Conservation (phyloP, 1,140 invertebrate genomes). For the Hermetia illucens region DNA sequence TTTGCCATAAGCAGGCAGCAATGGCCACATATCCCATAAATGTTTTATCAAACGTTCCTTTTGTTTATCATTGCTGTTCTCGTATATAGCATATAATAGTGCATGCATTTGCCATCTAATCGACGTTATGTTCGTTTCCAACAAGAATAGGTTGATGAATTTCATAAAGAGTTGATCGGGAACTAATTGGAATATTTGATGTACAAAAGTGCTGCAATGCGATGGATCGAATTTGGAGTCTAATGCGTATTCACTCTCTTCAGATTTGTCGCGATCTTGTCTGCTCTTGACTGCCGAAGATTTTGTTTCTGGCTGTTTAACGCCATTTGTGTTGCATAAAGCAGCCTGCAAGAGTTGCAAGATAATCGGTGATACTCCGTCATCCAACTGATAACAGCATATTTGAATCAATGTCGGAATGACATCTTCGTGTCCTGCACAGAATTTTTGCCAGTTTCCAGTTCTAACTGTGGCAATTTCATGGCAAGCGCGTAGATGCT, state of each 20-base stretch:
- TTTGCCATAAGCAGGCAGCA: conserved; percentile 77
- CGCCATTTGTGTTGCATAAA: conserved; percentile 43
- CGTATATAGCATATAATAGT: conserved; percentile 69
- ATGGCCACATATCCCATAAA: conserved; percentile 84
- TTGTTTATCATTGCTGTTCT: conserved; percentile 62
- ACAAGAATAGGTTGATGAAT: conserved; percentile 80
- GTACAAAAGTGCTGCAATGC: conserved; percentile 51
- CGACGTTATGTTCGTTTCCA: conserved; percentile 86
- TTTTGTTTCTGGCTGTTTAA: conserved; percentile 10
- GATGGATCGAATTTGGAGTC: conserved; percentile 54
- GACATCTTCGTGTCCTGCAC: conserved; percentile 57
- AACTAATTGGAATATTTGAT: conserved; percentile 57
- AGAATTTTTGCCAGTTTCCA: conserved; percentile 91
- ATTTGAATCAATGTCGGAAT: conserved; percentile 65
- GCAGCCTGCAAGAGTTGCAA: conserved; percentile 81
- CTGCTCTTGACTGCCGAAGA: conserved; percentile 27
- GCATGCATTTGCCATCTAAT: conserved; percentile 93
- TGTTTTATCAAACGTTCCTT: conserved; percentile 68
- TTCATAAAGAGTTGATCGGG: conserved; percentile 50
- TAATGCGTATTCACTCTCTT: conserved; percentile 42
- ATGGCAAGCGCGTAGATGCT: conserved; percentile 86
- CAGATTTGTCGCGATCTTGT: conserved; percentile 48
- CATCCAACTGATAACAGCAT: conserved; percentile 67
- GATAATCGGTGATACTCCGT: conserved; percentile 84
- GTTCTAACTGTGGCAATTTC: conserved; percentile 86